Conservation (phyloP, 2,888 invertebrate species). For the Myopa tessellatipennis region DNA sequence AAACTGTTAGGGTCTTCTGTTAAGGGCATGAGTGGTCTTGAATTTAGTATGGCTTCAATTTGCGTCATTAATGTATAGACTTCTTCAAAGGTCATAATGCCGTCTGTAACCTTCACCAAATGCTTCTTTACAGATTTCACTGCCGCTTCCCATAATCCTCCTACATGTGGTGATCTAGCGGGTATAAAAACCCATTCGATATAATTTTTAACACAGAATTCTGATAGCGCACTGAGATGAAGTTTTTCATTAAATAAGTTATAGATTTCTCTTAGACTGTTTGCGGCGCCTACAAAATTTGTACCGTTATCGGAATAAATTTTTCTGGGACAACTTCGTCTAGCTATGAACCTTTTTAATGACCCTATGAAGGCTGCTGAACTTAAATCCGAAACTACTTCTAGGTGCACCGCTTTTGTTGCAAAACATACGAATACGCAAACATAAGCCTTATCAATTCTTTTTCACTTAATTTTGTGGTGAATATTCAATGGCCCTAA, state of each 20-base stretch:
- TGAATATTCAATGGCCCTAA: too few species aligned
- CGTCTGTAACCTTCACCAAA: slow-evolving; percentile 4
- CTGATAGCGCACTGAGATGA: background rate
- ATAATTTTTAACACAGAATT: background rate
- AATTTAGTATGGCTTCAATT: slow-evolving; percentile 34
- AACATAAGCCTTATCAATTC: too few species aligned
- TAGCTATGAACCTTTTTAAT: slow-evolving; percentile 36
- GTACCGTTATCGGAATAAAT: slow-evolving; percentile 40
- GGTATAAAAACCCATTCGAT: slow-evolving; percentile 3
- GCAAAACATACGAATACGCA: slow-evolving; percentile 1
- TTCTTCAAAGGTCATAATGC: slow-evolving; percentile 9
- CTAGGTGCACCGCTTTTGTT: slow-evolving; percentile 17
- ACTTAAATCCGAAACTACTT: slow-evolving; percentile 27
- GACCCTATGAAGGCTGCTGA: slow-evolving; percentile 27
- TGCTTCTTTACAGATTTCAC: slow-evolving; percentile 23
- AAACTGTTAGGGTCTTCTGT: slow-evolving; percentile 1
- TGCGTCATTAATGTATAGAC: background rate
- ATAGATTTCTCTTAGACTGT: slow-evolving; percentile 32
- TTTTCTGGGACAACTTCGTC: background rate
- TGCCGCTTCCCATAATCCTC: slow-evolving; percentile 36
- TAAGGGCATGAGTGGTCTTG: slow-evolving; percentile 35
- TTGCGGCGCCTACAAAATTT: slow-evolving; percentile 35
- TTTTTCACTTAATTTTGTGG: too few species aligned
- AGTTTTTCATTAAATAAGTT: background rate
- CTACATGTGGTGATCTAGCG: slow-evolving; percentile 28